Evolutionary conservation across 2,797 vertebrate species (phyloP).

Genomic region (Micromesistius poutassou): DNA sequence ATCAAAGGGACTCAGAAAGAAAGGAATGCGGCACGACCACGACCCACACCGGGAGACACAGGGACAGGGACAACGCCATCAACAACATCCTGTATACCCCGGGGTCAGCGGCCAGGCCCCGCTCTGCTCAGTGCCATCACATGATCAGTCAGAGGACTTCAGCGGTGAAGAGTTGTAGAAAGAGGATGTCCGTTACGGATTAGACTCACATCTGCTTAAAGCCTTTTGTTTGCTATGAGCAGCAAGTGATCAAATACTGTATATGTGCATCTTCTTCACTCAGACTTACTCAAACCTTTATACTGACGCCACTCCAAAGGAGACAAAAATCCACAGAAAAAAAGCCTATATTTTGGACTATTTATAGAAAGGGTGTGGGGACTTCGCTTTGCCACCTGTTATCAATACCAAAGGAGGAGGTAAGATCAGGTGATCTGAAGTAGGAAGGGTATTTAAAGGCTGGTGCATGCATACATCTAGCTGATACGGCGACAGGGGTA

Average conservation of each 20-base stretch:
- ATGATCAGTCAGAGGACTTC: neutral
- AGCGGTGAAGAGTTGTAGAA: neutral
- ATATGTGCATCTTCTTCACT: neutral
- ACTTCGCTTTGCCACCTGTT: neutral
- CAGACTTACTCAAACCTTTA: neutral
- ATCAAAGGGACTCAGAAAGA: conserved; percentile 39
- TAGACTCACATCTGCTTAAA: neutral
- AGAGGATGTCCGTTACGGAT: neutral
- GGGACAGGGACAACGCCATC: neutral
- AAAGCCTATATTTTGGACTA: neutral
- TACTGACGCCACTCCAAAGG: neutral
- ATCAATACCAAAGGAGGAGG: neutral
- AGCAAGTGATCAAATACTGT: neutral
- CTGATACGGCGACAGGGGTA: neutral
- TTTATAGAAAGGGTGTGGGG: neutral
- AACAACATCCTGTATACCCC: neutral
- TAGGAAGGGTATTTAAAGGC: neutral
- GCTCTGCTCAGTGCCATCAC: neutral
- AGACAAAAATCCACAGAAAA: neutral
- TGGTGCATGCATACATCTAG: neutral
- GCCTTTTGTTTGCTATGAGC: neutral
- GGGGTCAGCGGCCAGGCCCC: neutral
- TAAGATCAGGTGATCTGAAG: neutral
- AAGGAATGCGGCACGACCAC: conserved; percentile 4
- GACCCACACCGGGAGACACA: conserved; percentile 8